Base-by-base conservation (phyloP, 2,113 vertebrate species). In the Fulmarus glacialis region DNA sequence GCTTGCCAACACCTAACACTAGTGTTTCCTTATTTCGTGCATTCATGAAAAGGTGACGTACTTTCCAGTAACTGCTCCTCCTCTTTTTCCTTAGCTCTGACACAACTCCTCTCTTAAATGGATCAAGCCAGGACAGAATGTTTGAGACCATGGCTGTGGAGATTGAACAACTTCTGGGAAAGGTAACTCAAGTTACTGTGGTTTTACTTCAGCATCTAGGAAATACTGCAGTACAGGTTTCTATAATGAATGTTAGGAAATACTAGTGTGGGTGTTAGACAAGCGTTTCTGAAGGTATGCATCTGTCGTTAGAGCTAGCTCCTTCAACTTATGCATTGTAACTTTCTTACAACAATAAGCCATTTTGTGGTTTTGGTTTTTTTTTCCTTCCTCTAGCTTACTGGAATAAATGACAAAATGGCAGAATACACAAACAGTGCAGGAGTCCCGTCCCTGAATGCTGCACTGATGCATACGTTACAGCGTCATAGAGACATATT, bases 141-240 rank as follows among this genome's bases (percentile, higher is more conserved):
- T 99, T 99, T 98, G 99, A 99, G 97, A 99, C 99, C 50, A 99
- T 99, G 99, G 99, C 99, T 29, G 99, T 99, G 95, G 99, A 99
- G 97, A 99, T 99, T 85, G 99, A 99, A 87, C 99, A 99, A 42
- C 99, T 99, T 43, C 97, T 99, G 97, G 99, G 99, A 67, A 99
- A 99, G 98, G 99, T 99, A 97, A 98, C 96, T 94, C 2, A 5
- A 19, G 50, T 75, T 36, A 11, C 48, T 68, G 27, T 30, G 23
- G 18, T 15, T 70, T 82, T 40, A 21, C 47, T 59, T 81, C 34
- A 64, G 30, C 18, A 0, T 12, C 67, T 24, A 7, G 48, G 38
- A 58, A 8, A 11, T 1, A 5, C 0, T 29, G 4, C 53, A 4
- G 2, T 5, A 6, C 0, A 1, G 23, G 12, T 56, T 70, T 20